Conservation (phyloP, 2,113 vertebrate genomes). For the Tupaia chinensis region DNA sequence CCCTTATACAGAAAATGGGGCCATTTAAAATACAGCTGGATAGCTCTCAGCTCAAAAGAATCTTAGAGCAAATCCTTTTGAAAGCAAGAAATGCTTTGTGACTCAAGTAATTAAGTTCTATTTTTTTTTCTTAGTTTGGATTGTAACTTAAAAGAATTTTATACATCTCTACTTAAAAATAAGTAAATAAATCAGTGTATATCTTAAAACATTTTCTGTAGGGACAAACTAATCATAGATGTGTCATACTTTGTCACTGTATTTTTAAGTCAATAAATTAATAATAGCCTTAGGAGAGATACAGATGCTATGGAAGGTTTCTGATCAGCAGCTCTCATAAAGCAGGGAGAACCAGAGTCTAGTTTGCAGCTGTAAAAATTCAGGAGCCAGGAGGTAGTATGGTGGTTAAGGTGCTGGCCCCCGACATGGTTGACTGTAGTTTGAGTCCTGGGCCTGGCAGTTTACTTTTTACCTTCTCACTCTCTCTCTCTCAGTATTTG, state of each 20-base stretch:
- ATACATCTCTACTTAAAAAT: constrained; percentile 64
- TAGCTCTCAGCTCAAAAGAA: constrained; percentile 52
- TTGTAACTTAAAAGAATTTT: constrained; percentile 59
- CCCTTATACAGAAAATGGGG: neutral
- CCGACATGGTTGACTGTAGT: too few relatives aligned
- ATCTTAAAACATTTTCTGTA: constrained; percentile 61
- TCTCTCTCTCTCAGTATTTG: too few relatives aligned
- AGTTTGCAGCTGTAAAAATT: constrained; percentile 9
- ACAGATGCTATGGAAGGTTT: neutral
- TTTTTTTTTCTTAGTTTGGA: constrained; percentile 71
- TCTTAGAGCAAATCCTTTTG: constrained; percentile 42
- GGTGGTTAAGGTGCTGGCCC: too few relatives aligned
- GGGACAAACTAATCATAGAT: constrained; percentile 41
- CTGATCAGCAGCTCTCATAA: constrained; percentile 34
- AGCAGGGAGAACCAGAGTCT: neutral
- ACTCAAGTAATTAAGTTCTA: constrained; percentile 63
- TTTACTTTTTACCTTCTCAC: too few relatives aligned
- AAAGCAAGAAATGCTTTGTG: constrained; percentile 9
- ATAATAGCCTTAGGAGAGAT: constrained; percentile 52
- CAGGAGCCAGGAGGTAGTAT: too few relatives aligned
- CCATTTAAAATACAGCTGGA: constrained; percentile 64
- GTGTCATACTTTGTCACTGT: constrained; percentile 62
- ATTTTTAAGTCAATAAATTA: constrained; percentile 71
- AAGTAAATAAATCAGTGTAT: constrained; percentile 65
- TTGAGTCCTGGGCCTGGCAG: too few relatives aligned